Conservation (phyloP, 1,140 invertebrate genomes). For the Nephotettix cincticeps region DNA sequence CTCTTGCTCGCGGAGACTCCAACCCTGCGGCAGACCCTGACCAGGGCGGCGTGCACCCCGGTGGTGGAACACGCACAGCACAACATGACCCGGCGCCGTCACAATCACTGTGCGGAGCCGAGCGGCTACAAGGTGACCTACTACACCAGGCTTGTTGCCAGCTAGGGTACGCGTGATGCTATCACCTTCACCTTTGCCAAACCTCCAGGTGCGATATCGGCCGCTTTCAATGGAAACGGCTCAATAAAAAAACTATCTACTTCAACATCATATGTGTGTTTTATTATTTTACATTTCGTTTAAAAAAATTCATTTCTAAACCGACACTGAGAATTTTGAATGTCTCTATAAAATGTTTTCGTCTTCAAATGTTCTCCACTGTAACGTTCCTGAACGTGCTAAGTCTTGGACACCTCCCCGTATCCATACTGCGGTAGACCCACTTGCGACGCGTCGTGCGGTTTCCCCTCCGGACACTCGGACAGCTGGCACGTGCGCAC, state of each 20-base stretch:
- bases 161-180: not conserved
- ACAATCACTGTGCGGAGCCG: not conserved
- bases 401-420: no score
- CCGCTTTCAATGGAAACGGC: no score
- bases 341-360: no score
- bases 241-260: no score
- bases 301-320: no score
- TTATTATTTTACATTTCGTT: no score
- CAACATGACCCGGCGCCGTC: not conserved
- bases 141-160: not conserved
- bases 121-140: not conserved
- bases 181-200: slow-evolving; percentile 1
- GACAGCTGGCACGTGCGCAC: not conserved
- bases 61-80: slow-evolving; percentile 4
- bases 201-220: no score
- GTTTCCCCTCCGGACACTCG: not conserved
- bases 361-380: no score
- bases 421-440: not conserved
- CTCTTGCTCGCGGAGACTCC: not conserved
- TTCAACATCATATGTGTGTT: no score
- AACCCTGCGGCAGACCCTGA: slow-evolving; percentile 2
- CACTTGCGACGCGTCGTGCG: not conserved
- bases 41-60: not conserved
- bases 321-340: no score
- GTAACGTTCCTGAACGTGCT: no score